Evolutionary conservation across 2,113 vertebrate genomes (phyloP), one percentile per base, ranked within the genome.

Genomic region (Zosterops japonicus): DNA sequence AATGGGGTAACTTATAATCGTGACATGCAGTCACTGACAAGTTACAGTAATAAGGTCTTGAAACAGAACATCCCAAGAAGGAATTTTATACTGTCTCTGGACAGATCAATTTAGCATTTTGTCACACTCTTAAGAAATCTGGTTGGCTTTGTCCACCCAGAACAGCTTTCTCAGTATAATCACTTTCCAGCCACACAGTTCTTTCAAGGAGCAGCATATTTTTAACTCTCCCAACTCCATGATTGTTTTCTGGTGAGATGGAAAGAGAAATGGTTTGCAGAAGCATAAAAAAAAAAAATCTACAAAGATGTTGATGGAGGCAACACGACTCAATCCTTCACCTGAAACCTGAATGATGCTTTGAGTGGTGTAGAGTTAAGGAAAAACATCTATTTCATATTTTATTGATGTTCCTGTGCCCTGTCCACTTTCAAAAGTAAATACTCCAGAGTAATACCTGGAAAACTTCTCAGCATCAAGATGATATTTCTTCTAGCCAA

Each of bases 101-200:
- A 65, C 78, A 93, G 49, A 91, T 85, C 78, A 87, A 69, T 94
- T 93, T 89, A 90, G 47, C 16, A 2, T 88, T 95, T 94, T 94
- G 87, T 93, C 85, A 76, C 70, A 57, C 67, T 89, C 74, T 56
- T 6, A 60, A 74, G 63, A 36, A 52, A 27, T 57, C 47, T 90
- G 50, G 21, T 85, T 83, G 68, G 41, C 59, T 95, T 53, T 92
- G 64, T 78, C 96, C 81, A 79, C 53, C 53, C 86, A 42, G 36
- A 65, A 11, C 35, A 91, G 41, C 36, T 83, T 78, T 88, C 61
- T 83, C 56, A 59, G 8, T 55, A 28, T 57, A 95, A 95, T 95
- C 76, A 59, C 36, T 80, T 87, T 94, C 31, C 39, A 78, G 41
- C 29, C 78, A 78, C 41, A 33, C 19, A 29, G 22, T 67, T 77